phyloP scores from a whole-genome alignment of 2,888 invertebrate genomes.

The Andrena haemorrhoa region DNA sequence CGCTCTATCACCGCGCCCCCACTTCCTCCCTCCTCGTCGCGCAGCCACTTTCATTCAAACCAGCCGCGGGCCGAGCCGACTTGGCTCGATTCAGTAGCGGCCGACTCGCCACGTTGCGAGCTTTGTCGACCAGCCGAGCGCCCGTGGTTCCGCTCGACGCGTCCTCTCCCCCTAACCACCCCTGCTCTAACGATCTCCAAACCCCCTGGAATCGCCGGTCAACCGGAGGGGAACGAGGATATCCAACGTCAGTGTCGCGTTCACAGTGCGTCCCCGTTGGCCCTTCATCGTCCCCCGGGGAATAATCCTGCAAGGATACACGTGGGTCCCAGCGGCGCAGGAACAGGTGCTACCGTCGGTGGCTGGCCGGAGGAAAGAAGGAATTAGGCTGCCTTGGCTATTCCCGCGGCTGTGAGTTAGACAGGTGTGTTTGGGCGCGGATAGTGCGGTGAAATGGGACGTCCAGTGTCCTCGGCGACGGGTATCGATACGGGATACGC shows the following conservation, averaged over 20 bases:
- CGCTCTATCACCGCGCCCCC: constrained; percentile 8
- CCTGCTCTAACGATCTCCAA: background rate
- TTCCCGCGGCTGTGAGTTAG: too few species aligned
- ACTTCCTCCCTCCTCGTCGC: constrained; percentile 48
- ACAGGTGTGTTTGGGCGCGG: background rate
- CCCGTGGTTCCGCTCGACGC: background rate
- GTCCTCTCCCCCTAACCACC: constrained; percentile 2
- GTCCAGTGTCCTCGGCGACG: constrained; percentile 35
- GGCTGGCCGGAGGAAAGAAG: background rate
- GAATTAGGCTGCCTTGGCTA: too few species aligned
- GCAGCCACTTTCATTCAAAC: constrained; percentile 81
- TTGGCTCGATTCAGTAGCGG: constrained; percentile 82
- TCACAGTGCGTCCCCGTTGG: background rate
- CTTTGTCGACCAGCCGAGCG: constrained; percentile 63
- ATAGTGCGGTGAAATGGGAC: constrained; percentile 45
- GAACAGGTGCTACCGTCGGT: background rate
- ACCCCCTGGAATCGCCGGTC: background rate
- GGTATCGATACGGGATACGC: constrained; percentile 24
- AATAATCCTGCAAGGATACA: background rate
- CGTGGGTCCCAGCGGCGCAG: background rate
- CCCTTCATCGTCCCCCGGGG: background rate
- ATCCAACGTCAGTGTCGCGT: too few species aligned
- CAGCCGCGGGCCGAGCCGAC: constrained; percentile 74
- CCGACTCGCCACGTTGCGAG: constrained; percentile 81
- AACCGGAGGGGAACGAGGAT: too few species aligned